Conservation (phyloP, 2,888 invertebrate species). For the Euplexia lucipara region DNA sequence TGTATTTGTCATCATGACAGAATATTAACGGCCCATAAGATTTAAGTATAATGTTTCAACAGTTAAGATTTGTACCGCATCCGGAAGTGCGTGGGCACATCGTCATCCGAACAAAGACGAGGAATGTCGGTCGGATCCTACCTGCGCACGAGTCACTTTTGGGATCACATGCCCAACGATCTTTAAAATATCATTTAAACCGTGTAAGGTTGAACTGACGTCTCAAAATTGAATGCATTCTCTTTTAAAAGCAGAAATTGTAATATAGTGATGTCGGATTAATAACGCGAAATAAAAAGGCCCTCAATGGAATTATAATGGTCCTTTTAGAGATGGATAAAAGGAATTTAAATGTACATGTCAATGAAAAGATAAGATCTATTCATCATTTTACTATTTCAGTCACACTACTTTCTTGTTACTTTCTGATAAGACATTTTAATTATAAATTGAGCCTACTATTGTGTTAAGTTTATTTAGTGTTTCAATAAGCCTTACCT, state of each 20-base stretch:
- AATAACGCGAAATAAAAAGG: constrained; percentile 55
- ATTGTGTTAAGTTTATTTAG: no score
- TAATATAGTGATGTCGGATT: constrained; percentile 30
- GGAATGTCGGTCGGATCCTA: constrained; percentile 83
- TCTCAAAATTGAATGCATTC: constrained; percentile 32
- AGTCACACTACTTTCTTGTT: not conserved
- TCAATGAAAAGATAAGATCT: constrained; percentile 42
- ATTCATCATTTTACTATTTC: constrained; percentile 8
- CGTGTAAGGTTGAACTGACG: constrained; percentile 32
- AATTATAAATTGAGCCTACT: not conserved
- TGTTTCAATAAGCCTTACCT: no score
- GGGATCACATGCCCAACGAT: constrained; percentile 17
- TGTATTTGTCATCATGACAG: constrained; percentile 57
- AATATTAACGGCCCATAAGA: constrained; percentile 72
- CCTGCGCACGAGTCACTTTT: constrained; percentile 74
- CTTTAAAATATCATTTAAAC: constrained; percentile 28
- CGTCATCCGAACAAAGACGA: constrained; percentile 80
- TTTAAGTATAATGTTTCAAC: constrained; percentile 70
- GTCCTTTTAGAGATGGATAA: constrained; percentile 27
- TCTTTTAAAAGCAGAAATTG: not conserved
- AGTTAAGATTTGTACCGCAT: constrained; percentile 73
- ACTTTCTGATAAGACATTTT: not conserved
- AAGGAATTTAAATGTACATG: constrained; percentile 51
- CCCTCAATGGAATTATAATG: constrained; percentile 33
- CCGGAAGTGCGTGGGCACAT: constrained; percentile 87